phyloP scores from a whole-genome alignment of 2,888 invertebrate genomes.

The Venusia cambrica region DNA sequence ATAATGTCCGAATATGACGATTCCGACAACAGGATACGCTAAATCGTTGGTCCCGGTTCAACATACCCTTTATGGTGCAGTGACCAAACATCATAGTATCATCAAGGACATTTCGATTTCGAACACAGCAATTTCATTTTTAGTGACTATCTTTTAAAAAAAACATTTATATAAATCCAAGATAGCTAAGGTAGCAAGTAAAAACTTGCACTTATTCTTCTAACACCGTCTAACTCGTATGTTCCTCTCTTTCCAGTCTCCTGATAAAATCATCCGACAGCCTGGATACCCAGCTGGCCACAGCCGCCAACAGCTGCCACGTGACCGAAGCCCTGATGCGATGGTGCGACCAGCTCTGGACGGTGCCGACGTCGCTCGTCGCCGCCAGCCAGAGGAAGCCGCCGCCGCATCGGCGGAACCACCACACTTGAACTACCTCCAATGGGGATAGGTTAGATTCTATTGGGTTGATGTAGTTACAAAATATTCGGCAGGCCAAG shows the following conservation, averaged over 20 bases:
- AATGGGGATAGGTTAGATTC: constrained; percentile 9
- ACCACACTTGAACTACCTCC: constrained; percentile 49
- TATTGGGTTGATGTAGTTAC: constrained; percentile 4
- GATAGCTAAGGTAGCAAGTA: too few relatives aligned
- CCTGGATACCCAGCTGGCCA: constrained; percentile 88
- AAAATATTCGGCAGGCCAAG: too few relatives aligned
- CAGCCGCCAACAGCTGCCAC: constrained; percentile 93
- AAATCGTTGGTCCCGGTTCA: too few relatives aligned
- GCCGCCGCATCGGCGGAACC: constrained; percentile 52
- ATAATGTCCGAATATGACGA: too few relatives aligned
- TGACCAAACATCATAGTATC: too few relatives aligned
- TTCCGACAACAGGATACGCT: too few relatives aligned
- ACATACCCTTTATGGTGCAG: too few relatives aligned
- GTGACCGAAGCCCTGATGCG: constrained; percentile 92
- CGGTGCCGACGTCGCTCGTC: constrained; percentile 86
- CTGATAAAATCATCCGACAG: constrained; percentile 82
- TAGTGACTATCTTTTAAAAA: too few relatives aligned
- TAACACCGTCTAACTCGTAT: not conserved
- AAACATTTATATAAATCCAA: too few relatives aligned
- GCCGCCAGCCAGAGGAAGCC: constrained; percentile 80
- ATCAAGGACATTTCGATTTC: too few relatives aligned
- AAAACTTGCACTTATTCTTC: not conserved
- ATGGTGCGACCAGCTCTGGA: constrained; percentile 89
- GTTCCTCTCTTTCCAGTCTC: constrained; percentile 61
- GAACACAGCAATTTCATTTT: too few relatives aligned